These are phyloP conservation scores for Pogonocherus hispidulus DNA, from an alignment of 2,888 invertebrate genomes.

Conservation along the genomic window DNA sequence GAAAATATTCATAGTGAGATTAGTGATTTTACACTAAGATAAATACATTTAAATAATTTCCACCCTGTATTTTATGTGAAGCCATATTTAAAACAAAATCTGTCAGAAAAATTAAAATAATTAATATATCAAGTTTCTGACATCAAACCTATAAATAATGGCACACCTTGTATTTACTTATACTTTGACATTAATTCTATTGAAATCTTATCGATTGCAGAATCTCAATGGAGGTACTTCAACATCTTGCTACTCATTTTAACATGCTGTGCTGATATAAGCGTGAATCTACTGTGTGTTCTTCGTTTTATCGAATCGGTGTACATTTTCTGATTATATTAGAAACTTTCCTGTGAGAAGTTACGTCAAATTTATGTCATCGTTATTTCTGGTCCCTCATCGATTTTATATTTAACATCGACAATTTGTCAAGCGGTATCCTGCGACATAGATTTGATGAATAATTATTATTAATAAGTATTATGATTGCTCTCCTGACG, in stretches of 20 bases:
- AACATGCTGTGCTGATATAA: neutral
- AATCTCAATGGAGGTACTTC: neutral
- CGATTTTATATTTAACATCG: neutral
- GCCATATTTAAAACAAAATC: no score
- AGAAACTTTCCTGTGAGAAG: neutral
- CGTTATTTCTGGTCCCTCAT: constrained; percentile 16
- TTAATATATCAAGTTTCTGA: no score
- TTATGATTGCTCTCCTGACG: constrained; percentile 5
- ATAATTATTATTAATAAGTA: constrained; percentile 5
- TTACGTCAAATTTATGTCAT: constrained; percentile 19
- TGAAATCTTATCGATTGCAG: no score
- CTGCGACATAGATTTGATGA: neutral
- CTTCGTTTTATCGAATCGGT: neutral
- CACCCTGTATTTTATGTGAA: no score
- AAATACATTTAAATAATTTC: no score
- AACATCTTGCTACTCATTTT: neutral
- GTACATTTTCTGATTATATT: neutral
- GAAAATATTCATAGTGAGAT: no score
- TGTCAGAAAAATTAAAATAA: no score
- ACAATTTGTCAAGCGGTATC: neutral
- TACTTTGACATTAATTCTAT: no score
- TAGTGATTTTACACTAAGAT: no score
- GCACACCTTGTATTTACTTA: no score
- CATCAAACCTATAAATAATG: no score
- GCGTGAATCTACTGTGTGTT: neutral